A percentile compares a stretch with the other conserved stretches of the same genome.
Evolutionary conservation across 2,888 invertebrate species (phyloP).

Genomic region (Incurvaria masculella): DNA sequence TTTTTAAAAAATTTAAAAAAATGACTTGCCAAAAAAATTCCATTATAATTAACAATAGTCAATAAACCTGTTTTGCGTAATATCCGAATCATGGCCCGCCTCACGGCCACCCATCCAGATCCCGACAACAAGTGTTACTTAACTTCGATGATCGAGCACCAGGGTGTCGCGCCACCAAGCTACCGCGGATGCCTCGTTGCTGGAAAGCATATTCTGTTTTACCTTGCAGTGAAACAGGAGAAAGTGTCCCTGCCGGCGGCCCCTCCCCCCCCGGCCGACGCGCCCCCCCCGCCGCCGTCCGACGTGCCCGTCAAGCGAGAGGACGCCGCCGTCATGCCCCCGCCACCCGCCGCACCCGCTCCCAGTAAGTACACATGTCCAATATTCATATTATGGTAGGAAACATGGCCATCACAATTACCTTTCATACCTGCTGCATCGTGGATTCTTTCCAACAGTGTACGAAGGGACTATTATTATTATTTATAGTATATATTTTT

Average conservation of each 20-base stretch:
- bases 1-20: no score
- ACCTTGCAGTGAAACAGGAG: constrained; percentile 39
- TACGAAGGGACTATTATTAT: no score
- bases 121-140: no score
- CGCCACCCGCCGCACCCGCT: constrained; percentile 34
- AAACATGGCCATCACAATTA: no score
- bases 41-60: no score
- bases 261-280: constrained; percentile 29
- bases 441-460: no score
- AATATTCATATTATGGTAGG: background rate
- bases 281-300: constrained; percentile 20
- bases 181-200: background rate
- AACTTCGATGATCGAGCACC: no score
- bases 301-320: constrained; percentile 27
- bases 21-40: no score
- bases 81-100: background rate
- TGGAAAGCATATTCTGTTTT: background rate
- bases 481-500: no score
- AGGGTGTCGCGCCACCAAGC: background rate
- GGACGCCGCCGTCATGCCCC: constrained; percentile 40
- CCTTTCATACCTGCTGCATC: no score
- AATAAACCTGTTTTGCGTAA: background rate
- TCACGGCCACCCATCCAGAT: background rate
- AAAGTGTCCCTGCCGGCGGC: constrained; percentile 32
- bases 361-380: constrained; percentile 33